Evolutionary conservation across 2,888 invertebrate genomes (phyloP), one percentile per base, ranked within the genome.

Genomic region (Oscheius sp.): DNA sequence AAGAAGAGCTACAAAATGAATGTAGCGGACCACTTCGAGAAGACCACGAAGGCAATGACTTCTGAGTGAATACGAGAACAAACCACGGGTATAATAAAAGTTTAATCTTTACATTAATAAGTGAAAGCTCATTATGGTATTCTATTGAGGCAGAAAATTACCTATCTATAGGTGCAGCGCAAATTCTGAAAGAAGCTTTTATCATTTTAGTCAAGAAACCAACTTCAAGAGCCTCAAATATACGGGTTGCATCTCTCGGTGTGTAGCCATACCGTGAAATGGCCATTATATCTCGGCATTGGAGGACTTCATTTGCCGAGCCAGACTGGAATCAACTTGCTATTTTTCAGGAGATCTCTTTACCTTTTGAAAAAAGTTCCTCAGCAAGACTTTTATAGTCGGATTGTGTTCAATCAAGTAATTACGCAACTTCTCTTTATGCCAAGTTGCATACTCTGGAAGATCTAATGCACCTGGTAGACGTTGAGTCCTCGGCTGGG

Each of bases 41-140:
- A 29, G 77, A 73, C 31, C 80, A 80, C 63, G 82, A 82, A n/a
- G 57, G 76, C 70, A 17, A 29, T n/a, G 27, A 45, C 48, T 61
- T 55, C 3, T 6, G 15, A 42, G 20, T 17, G 37, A 10, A 10
- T 37, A 10, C 37, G 37, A 37, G 8, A 37, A 37, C 37, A 37
- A 37, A 10, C 15, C 20, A 42, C 42, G 15, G n/a, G 42, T 42
- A 42, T 42, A 12, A 20, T 55, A 55, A 55, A 55, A 34, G 33
- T 55, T 34, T 15, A 31, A 55, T 17, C 31, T 17, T 33, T 34
- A 3, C 8, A 15, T 6, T 8, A 45, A 45, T 45, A 6, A 45
- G 25, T 25, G 12, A 20, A 20, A 48, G 25, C 48, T 48, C 23
- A 4, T 25, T 23, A 48, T 25, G 25, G 12, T 17, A 25, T 45